Conservation (phyloP, 2,113 vertebrate genomes). For the Chroicocephalus ridibundus region DNA sequence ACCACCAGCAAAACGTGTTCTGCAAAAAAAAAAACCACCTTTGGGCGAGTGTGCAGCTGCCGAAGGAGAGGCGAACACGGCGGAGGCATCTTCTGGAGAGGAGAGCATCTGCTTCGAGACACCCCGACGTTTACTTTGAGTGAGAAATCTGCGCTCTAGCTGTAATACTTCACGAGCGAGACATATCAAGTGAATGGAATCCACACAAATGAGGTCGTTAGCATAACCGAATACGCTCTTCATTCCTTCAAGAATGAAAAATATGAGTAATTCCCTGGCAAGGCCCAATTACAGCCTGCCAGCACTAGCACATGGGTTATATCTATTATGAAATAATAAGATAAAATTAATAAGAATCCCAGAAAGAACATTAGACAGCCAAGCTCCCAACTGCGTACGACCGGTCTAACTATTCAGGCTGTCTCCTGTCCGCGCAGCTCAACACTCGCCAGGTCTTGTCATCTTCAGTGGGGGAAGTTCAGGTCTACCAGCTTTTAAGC, state of each 20-base stretch:
- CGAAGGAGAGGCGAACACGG: not conserved
- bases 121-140: not conserved
- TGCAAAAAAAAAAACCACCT: not conserved
- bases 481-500: not conserved
- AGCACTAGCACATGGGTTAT: conserved; percentile 24
- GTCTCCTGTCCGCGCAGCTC: not conserved
- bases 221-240: conserved; percentile 49
- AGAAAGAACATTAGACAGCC: conserved; percentile 63
- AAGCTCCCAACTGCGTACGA: not conserved
- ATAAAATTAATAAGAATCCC: conserved; percentile 66
- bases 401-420: not conserved
- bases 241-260: conserved; percentile 60
- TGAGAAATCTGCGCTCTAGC: conserved; percentile 41
- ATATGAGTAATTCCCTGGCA: conserved; percentile 64
- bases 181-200: conserved; percentile 40
- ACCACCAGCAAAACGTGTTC: not conserved
- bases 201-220: conserved; percentile 73
- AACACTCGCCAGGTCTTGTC: not conserved
- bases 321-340: conserved; percentile 71
- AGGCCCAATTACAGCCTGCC: conserved; percentile 66
- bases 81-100: not conserved
- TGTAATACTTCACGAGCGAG: conserved; percentile 33
- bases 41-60: not conserved
- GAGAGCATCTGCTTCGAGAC: not conserved
- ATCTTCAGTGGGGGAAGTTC: not conserved